Percentiles rank a stretch among this genome's conserved stretches.
These are phyloP conservation scores for Crotalus helleri DNA, from an alignment of 2,113 vertebrate genomes.

Conservation along the genomic window DNA sequence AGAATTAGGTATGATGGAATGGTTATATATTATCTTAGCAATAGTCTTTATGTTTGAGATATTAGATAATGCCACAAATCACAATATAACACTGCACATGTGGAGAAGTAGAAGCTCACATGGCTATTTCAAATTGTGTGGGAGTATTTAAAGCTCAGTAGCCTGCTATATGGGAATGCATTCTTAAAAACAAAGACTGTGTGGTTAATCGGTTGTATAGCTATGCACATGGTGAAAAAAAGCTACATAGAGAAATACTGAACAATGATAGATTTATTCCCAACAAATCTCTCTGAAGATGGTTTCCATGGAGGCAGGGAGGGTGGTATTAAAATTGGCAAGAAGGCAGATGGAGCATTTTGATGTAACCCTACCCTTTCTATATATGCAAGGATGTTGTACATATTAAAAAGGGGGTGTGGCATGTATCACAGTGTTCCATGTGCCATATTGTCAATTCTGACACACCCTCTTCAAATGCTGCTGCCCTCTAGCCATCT, in stretches of 20 bases:
- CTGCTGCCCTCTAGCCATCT: neutral
- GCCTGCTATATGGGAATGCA: neutral
- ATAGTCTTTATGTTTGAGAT: neutral
- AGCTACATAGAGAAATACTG: neutral
- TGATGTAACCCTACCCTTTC: neutral
- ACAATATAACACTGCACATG: neutral
- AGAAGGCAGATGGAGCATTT: neutral
- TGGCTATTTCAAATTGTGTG: neutral
- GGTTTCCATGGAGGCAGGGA: neutral
- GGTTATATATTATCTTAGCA: neutral
- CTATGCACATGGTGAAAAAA: neutral
- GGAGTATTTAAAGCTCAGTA: neutral
- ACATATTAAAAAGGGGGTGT: neutral
- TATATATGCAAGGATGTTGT: neutral
- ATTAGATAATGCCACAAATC: neutral
- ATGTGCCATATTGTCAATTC: neutral
- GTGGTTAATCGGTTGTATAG: neutral
- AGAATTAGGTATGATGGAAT: neutral
- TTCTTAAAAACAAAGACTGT: neutral
- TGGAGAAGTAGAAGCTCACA: neutral
- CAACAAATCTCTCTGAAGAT: neutral
- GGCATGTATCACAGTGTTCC: neutral
- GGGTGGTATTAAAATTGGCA: neutral
- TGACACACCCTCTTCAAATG: neutral
- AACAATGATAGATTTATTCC: neutral